Conservation (phyloP, 2,113 vertebrate species). For the Azemiops feae region DNA sequence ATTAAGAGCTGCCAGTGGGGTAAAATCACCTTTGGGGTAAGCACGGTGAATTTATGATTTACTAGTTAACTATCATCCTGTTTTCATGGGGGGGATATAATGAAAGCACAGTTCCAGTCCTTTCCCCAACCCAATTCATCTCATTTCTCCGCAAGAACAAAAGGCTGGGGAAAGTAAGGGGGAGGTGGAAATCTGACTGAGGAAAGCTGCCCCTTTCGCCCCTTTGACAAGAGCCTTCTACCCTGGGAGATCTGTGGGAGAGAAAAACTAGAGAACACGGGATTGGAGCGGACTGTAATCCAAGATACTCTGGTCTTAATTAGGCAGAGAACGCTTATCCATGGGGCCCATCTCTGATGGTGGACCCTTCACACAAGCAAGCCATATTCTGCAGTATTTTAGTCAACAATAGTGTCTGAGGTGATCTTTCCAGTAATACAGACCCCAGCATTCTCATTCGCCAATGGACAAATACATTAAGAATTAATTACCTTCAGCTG, state of each 20-base stretch:
- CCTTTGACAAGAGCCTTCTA: neutral
- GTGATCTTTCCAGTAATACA: neutral
- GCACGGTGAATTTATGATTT: neutral
- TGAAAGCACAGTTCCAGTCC: too few species aligned
- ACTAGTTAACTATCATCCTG: neutral
- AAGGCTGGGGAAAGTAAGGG: neutral
- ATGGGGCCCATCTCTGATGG: neutral
- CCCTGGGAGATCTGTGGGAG: neutral
- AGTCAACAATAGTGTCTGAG: neutral
- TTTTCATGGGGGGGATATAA: neutral
- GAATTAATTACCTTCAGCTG: conserved; percentile 87
- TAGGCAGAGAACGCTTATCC: too few species aligned
- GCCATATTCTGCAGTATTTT: neutral
- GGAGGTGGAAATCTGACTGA: neutral
- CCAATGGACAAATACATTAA: fast-evolving
- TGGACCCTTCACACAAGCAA: neutral
- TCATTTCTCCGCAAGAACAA: neutral
- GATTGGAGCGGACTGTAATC: neutral
- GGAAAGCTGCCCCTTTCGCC: neutral
- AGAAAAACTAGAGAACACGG: neutral
- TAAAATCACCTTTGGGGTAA: neutral
- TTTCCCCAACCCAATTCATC: too few species aligned
- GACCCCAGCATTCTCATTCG: neutral
- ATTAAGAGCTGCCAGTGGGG: neutral
- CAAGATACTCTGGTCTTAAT: neutral